A percentile compares a stretch with the other conserved stretches of the same genome.
Evolutionary conservation across 2,113 vertebrate genomes (phyloP).

Genomic region (Fukomys damarensis): DNA sequence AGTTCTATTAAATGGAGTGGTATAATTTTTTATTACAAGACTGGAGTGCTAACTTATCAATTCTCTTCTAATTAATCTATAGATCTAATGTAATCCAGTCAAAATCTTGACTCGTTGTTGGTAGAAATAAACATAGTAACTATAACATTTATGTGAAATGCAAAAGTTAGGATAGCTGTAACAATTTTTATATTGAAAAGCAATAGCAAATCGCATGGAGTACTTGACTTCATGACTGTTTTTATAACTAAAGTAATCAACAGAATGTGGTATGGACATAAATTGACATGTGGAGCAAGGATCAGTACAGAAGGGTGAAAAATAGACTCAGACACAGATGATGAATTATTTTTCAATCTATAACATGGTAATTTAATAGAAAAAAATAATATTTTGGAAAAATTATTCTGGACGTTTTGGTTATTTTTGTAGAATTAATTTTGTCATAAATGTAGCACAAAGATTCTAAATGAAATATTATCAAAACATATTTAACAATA

Average conservation of each 20-base stretch:
- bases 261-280: not conserved
- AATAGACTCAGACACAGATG: not conserved
- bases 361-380: not conserved
- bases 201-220: not conserved
- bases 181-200: not conserved
- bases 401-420: not conserved
- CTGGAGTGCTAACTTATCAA: not conserved
- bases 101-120: not conserved
- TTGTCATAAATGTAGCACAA: not conserved
- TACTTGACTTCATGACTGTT: not conserved
- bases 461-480: not conserved
- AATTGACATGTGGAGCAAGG: not conserved
- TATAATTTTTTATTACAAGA: not conserved
- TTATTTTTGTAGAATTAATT: not conserved
- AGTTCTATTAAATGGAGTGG: not conserved
- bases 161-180: not conserved
- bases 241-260: not conserved
- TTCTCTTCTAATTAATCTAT: not conserved
- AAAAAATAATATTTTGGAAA: not conserved
- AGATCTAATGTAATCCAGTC: not conserved
- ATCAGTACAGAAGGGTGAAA: not conserved
- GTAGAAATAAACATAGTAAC: not conserved
- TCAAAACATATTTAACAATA: not conserved
- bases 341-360: not conserved
- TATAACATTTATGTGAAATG: not conserved